Base-by-base conservation (phyloP, 2,888 invertebrate species). In the Meganola albula region DNA sequence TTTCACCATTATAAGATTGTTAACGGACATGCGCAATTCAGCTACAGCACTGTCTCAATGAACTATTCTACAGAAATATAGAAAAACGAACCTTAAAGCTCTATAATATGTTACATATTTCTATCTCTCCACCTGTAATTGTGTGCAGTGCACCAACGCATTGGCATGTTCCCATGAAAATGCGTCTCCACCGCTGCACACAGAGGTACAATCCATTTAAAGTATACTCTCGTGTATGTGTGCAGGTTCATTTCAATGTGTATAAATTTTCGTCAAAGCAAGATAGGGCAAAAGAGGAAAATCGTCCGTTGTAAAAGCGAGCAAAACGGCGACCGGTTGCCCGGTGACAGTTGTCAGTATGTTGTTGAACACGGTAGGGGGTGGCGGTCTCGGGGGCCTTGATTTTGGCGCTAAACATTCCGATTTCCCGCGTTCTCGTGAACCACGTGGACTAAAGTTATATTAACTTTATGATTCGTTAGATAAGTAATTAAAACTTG, bases 211-310 rank as follows among this genome's bases (percentile, higher is more conserved):
- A 34, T 48, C 42, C 37, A 58, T 49, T 63, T 45, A 44, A 60
- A 63, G 60, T 59, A 66, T 70, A 58, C 70, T 69, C 56, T 62
- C 64, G 55, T 71, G 52, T 60, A 64, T 74, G 69, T 77, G 76
- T 77, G 74, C 69, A 63, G 46, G 59, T 64, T 64, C 52, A 60
- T 52, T 55, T 66, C 54, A 67, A 51, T 73, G 63, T 71, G 67
- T 74, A 66, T 73, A 73, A 58, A 73, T 72, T 75, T 73, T 74
- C 70, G 76, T 69, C 69, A 61, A 72, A 76, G 76, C 68, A 73
- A 77, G 75, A 77, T 74, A 74, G 74, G 71, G 74, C 60, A 73
- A 73, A 74, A 73, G 78, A 74, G 79, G 76, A 76, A 79, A 74
- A 75, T 64, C 75, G 69, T 45, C 55, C 46, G 61, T 73, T 73